A percentile compares a stretch with the other conserved stretches of the same genome.
Conservation (phyloP, 1,140 invertebrate genomes). For the Aphaenogaster ashmeadi region DNA sequence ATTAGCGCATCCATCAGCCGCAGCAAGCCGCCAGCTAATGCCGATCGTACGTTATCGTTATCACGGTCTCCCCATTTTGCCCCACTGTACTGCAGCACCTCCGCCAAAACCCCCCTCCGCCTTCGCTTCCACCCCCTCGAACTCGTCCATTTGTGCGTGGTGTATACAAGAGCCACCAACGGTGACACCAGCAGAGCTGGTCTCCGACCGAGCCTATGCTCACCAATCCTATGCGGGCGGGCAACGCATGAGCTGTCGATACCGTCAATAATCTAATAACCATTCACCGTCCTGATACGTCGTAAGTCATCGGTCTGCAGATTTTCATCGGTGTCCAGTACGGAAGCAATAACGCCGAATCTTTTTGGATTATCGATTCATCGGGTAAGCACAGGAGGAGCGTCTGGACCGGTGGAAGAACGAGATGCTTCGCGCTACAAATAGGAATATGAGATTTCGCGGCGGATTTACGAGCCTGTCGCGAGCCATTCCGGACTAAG, state of each 20-base stretch:
- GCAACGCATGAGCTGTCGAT: constrained; percentile 85
- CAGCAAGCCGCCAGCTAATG: constrained; percentile 87
- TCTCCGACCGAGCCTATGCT: constrained; percentile 30
- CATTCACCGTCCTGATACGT: constrained; percentile 83
- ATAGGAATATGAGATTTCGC: constrained; percentile 69
- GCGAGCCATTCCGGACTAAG: constrained; percentile 25
- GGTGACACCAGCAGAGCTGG: constrained; percentile 61
- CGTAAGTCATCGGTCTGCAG: constrained; percentile 84
- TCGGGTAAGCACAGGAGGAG: constrained; percentile 29
- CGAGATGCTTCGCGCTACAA: constrained; percentile 26
- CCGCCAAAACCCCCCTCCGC: constrained; percentile 49
- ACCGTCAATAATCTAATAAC: constrained; percentile 87
- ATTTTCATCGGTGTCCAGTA: constrained; percentile 81
- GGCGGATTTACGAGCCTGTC: constrained; percentile 56
- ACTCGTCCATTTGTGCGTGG: constrained; percentile 78
- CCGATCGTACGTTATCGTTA: constrained; percentile 88
- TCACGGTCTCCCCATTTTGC: constrained; percentile 83
- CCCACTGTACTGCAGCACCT: constrained; percentile 67
- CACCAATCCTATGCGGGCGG: constrained; percentile 75
- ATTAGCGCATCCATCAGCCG: constrained; percentile 87
- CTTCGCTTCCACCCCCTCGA: constrained; percentile 45
- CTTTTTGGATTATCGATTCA: constrained; percentile 73
- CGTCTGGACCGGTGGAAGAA: constrained; percentile 38
- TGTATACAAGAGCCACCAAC: constrained; percentile 78
- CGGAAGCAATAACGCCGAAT: constrained; percentile 81